Conservation (phyloP, 2,888 invertebrate genomes). For the Neocrepidodera transversa region DNA sequence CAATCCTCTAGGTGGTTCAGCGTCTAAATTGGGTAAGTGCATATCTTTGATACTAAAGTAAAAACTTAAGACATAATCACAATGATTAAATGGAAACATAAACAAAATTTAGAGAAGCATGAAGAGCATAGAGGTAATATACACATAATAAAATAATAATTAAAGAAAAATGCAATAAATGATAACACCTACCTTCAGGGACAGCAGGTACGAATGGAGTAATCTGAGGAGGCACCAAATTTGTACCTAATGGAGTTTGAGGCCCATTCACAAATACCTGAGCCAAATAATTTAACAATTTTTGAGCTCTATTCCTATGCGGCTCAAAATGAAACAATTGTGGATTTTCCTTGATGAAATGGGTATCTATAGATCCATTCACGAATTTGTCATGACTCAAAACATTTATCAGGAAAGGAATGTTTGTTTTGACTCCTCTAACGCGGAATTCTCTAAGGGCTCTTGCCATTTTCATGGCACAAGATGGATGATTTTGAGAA, state of each 20-base stretch:
- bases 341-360: constrained; percentile 98
- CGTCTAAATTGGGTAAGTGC: constrained; percentile 46
- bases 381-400: constrained; percentile 95
- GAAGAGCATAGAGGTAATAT: too few species aligned
- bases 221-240: constrained; percentile 84
- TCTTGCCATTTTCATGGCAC: constrained; percentile 96
- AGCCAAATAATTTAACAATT: constrained; percentile 91
- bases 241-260: constrained; percentile 90
- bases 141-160: too few species aligned
- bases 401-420: constrained; percentile 97
- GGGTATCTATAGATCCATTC: constrained; percentile 94
- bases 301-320: constrained; percentile 94
- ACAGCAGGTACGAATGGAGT: constrained; percentile 83
- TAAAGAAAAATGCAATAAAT: too few species aligned
- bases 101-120: too few species aligned
- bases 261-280: constrained; percentile 96
- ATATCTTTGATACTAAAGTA: too few species aligned
- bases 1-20: constrained; percentile 81
- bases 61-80: too few species aligned
- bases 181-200: constrained; percentile 68
- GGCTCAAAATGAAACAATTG: constrained; percentile 89
- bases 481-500: constrained; percentile 85
- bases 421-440: constrained; percentile 99
- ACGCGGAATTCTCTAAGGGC: constrained; percentile 96
- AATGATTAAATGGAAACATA: too few species aligned